Conservation (phyloP, 1,140 invertebrate species). For the Drosophila nasuta region DNA sequence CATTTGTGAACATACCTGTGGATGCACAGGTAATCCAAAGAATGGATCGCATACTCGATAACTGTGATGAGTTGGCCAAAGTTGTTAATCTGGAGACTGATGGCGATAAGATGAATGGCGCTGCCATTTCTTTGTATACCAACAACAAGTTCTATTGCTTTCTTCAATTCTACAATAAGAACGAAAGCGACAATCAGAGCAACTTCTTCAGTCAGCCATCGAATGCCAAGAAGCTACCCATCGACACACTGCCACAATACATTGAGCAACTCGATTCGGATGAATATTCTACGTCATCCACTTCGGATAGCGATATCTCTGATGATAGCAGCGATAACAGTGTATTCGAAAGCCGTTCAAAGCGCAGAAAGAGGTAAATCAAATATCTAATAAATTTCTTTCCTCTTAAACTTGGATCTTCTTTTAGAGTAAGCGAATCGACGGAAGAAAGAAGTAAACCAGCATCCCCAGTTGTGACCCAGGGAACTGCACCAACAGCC, state of each 20-base stretch:
- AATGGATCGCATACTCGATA: conserved; percentile 15
- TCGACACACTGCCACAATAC: conserved; percentile 25
- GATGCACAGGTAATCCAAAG: conserved; percentile 29
- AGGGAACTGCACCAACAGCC: neutral
- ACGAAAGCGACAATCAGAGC: conserved; percentile 27
- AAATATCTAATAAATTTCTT: neutral
- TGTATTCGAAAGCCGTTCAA: neutral
- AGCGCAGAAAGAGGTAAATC: conserved; percentile 17
- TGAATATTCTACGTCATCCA: conserved; percentile 10
- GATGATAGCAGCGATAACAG: conserved; percentile 14
- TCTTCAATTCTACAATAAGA: conserved; percentile 38
- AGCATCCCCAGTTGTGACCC: neutral
- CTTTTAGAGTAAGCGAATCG: neutral
- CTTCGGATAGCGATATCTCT: neutral
- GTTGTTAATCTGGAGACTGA: conserved; percentile 15
- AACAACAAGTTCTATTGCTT: conserved; percentile 34
- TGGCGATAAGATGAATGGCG: conserved; percentile 20
- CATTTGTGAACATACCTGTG: conserved; percentile 11
- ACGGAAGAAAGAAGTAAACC: neutral
- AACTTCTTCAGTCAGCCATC: conserved; percentile 31
- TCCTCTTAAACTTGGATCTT: neutral
- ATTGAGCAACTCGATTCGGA: conserved; percentile 19
- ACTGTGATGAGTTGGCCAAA: conserved; percentile 10
- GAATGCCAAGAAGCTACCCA: conserved; percentile 9
- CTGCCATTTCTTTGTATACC: conserved; percentile 38